Conservation (phyloP, 2,113 vertebrate species). For the Psittacula cyanocephala region DNA sequence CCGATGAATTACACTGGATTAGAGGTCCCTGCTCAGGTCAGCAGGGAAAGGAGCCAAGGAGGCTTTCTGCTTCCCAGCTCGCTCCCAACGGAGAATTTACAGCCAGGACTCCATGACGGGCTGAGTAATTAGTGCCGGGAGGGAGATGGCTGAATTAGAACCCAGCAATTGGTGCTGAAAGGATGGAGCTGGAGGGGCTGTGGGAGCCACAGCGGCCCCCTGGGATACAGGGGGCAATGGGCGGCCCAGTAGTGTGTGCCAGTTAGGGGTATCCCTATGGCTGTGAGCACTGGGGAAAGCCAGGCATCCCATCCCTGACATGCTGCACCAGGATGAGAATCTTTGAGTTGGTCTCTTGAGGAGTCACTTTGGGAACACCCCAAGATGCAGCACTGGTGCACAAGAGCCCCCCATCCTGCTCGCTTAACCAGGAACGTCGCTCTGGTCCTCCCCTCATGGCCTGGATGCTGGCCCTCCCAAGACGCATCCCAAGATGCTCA, state of each 20-base stretch:
- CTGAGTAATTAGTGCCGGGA: background rate
- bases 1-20: background rate
- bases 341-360: background rate
- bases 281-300: background rate
- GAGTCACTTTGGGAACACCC: background rate
- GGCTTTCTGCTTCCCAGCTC: background rate
- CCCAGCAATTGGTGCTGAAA: fast-evolving
- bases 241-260: background rate
- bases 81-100: background rate
- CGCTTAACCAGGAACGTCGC: fast-evolving
- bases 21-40: background rate
- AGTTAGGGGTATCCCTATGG: fast-evolving
- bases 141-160: conserved; percentile 37
- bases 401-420: fast-evolving
- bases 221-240: background rate
- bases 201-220: fast-evolving
- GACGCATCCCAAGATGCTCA: background rate
- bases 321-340: background rate
- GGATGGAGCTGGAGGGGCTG: background rate
- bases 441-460: background rate
- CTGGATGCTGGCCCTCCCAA: background rate
- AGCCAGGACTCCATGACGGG: background rate
- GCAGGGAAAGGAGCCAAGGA: conserved; percentile 2
- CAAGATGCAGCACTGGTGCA: fast-evolving
- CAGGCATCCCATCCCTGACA: background rate